phyloP scores from a whole-genome alignment of 2,113 vertebrate genomes.

The Vulpes vulpes region DNA sequence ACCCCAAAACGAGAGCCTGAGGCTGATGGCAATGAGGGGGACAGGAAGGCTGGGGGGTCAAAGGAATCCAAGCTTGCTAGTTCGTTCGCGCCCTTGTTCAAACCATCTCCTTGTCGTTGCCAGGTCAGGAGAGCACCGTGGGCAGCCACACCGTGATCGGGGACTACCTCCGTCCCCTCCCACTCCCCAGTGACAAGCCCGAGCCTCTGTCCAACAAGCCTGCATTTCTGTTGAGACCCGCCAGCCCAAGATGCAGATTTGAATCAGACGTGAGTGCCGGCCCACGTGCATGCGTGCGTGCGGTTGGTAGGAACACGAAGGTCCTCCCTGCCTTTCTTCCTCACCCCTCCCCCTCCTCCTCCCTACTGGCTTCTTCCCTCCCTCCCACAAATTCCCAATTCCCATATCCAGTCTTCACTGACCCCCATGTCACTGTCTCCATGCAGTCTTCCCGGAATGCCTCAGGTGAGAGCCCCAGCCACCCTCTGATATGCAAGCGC shows the following conservation, averaged over 20 bases:
- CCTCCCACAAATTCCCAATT: not conserved
- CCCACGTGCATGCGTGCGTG: accelerated
- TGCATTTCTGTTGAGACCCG: slow-evolving; percentile 90
- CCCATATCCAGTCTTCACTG: not conserved
- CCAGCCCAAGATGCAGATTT: slow-evolving; percentile 91
- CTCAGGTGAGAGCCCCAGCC: accelerated
- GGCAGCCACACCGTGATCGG: slow-evolving; percentile 91
- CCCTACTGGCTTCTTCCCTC: not conserved
- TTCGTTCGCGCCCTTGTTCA: accelerated
- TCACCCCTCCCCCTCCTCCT: not conserved
- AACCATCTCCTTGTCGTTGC: not conserved
- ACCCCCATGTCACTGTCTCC: accelerated
- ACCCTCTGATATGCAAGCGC: accelerated
- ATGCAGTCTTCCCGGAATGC: accelerated
- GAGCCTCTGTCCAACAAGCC: slow-evolving; percentile 94
- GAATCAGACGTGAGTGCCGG: slow-evolving; percentile 92
- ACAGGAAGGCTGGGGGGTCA: accelerated
- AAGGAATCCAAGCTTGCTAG: accelerated
- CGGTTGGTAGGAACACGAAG: not conserved
- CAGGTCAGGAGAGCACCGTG: slow-evolving; percentile 92
- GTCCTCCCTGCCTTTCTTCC: not conserved
- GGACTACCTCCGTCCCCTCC: slow-evolving; percentile 93
- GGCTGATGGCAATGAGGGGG: no score
- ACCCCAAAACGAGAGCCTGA: accelerated
- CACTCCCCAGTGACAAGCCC: slow-evolving; percentile 92